Evolutionary conservation across 1,140 invertebrate genomes (phyloP), one percentile per base, ranked within the genome.

Genomic region (Eueides isabella): DNA sequence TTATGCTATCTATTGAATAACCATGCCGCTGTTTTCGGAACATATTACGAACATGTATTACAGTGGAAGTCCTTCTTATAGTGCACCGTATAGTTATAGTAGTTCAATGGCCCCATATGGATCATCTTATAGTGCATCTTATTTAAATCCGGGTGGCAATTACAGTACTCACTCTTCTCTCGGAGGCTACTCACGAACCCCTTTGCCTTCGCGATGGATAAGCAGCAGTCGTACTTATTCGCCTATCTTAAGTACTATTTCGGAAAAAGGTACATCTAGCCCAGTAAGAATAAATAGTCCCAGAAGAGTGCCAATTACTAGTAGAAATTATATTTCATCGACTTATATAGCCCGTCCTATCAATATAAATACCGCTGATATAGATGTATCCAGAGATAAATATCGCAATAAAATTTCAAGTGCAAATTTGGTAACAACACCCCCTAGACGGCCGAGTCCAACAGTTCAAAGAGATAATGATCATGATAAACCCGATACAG

Each of bases 351-450:
- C 94, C 2, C 93, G 94, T 55, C 95, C 96, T 6, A 94, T 96
- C 19, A 93, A 94, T 74, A 97, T 97, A 33, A 96, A 97, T 83
- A 97, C 97, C 5, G 96, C 96, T 2, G 96, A 97, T 83, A 97
- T 97, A 77, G 97, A 97, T 87, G 96, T 97, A 0, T 96, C 96
- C 0, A 92, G 95, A 55, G 95, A 95, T 85, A 94, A 91, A 79
- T 95, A 95, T 80, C 88, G 93, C 30, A 83, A 82, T 70, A 93
- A 94, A 76, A 31, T 16, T n/a, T 75, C 73, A 26, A 75, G 31
- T 74, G 14, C 78, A 26, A 65, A 70, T 48, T 44, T 75, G 16
- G 61, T 64, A 23, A 35, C 76, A 31, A 35, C 75, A 7, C 61
- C 74, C 19, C 44, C 78, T 33, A 78, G 77, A 82, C 79, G 76